Conservation (phyloP, 2,888 invertebrate species). For the Gibbula magus region DNA sequence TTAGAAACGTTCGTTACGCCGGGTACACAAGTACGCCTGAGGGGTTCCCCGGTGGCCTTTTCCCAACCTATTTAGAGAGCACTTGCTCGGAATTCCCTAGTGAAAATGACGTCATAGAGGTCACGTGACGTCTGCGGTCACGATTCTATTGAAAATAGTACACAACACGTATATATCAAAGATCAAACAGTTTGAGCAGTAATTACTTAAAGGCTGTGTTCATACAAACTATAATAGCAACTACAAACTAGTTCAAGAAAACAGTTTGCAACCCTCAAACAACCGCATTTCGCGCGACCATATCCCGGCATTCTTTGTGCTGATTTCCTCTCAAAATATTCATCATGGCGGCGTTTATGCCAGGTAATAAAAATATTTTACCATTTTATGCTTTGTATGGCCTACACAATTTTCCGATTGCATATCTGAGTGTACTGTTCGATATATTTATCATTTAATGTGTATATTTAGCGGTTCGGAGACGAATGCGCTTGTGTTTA, state of each 20-base stretch:
- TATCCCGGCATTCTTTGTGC: constrained; percentile 47
- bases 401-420: background rate
- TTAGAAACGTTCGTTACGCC: no score
- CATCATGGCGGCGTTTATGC: constrained; percentile 59
- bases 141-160: background rate
- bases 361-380: constrained; percentile 38
- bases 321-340: constrained; percentile 63
- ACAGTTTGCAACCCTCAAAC: background rate
- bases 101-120: constrained; percentile 15
- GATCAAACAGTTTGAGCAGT: no score
- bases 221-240: no score
- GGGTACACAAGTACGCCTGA: no score
- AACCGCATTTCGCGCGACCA: background rate
- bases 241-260: no score
- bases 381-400: constrained; percentile 8
- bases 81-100: background rate
- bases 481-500: constrained; percentile 10
- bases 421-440: background rate
- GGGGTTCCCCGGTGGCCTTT: no score
- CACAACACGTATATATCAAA: no score
- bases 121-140: constrained; percentile 9
- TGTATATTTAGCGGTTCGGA: background rate
- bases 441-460: background rate
- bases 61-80: no score
- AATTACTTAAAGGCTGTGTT: no score